Conservation (phyloP, 2,888 invertebrate genomes). For the Lasioglossum villosulum region DNA sequence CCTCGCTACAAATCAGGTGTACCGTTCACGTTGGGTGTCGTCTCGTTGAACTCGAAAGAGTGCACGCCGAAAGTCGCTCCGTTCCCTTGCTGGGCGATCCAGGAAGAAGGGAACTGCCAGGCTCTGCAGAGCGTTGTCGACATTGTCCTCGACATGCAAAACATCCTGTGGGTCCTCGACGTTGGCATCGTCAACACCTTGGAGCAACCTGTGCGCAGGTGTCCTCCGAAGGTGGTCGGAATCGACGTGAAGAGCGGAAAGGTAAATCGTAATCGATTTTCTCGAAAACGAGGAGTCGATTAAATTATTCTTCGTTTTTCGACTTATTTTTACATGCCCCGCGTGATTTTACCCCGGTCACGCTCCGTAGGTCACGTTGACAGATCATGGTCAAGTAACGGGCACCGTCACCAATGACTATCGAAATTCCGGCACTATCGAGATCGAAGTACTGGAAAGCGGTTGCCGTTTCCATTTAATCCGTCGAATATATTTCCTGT, state of each 20-base stretch:
- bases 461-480: neutral
- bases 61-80: constrained; percentile 86
- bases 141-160: constrained; percentile 87
- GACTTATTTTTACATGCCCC: neutral
- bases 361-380: too few species aligned
- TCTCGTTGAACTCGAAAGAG: constrained; percentile 84
- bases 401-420: too few species aligned
- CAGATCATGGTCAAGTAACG: too few species aligned
- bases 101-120: constrained; percentile 89
- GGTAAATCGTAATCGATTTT: constrained; percentile 61
- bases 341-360: too few species aligned
- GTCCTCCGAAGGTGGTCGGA: constrained; percentile 89
- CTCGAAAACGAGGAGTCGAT: too few species aligned
- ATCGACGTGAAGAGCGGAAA: constrained; percentile 87
- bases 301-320: too few species aligned
- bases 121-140: constrained; percentile 91
- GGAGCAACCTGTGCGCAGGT: constrained; percentile 88
- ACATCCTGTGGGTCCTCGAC: constrained; percentile 90
- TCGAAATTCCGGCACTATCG: neutral
- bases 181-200: constrained; percentile 89
- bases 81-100: constrained; percentile 88
- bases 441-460: neutral
- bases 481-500: neutral
- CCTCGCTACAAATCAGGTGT: constrained; percentile 88
- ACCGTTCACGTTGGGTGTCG: constrained; percentile 88